These are phyloP conservation scores for Echinometra lucunter DNA, from an alignment of 53 echinoderm and acorn worm species.

Conservation along the genomic window DNA sequence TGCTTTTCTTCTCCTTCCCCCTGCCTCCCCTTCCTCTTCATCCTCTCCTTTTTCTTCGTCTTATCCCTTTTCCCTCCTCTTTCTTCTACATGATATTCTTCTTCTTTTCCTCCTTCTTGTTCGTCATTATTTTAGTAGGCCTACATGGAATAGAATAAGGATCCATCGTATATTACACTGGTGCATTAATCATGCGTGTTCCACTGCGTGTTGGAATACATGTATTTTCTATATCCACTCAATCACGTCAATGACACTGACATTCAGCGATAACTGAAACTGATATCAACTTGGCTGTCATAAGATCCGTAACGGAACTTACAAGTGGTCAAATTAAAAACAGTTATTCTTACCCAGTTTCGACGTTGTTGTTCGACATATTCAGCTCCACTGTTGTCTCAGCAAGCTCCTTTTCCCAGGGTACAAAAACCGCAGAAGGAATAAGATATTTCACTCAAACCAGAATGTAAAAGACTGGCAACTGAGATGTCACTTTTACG, in stretches of 20 bases:
- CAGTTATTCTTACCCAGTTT: neutral
- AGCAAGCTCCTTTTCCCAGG: neutral
- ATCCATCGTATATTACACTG: too few relatives aligned
- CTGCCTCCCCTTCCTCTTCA: too few relatives aligned
- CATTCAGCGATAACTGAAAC: neutral
- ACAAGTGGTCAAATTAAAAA: neutral
- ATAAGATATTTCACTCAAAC: neutral
- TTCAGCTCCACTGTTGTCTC: neutral
- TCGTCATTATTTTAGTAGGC: too few relatives aligned
- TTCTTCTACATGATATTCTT: too few relatives aligned
- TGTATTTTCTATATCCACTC: too few relatives aligned
- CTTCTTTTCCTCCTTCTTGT: too few relatives aligned
- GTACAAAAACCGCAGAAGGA: neutral
- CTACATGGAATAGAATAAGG: too few relatives aligned
- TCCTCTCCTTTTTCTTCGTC: too few relatives aligned
- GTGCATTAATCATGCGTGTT: too few relatives aligned
- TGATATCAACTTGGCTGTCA: neutral
- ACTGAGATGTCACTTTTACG: neutral
- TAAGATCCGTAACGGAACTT: neutral
- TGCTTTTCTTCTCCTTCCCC: too few relatives aligned
- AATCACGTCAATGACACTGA: neutral
- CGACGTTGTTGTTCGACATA: conserved; percentile 9
- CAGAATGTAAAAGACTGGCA: neutral
- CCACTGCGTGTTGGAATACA: too few relatives aligned
- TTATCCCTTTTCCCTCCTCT: too few relatives aligned